Conservation (phyloP, 2,888 invertebrate genomes). For the Drosophila dives region DNA sequence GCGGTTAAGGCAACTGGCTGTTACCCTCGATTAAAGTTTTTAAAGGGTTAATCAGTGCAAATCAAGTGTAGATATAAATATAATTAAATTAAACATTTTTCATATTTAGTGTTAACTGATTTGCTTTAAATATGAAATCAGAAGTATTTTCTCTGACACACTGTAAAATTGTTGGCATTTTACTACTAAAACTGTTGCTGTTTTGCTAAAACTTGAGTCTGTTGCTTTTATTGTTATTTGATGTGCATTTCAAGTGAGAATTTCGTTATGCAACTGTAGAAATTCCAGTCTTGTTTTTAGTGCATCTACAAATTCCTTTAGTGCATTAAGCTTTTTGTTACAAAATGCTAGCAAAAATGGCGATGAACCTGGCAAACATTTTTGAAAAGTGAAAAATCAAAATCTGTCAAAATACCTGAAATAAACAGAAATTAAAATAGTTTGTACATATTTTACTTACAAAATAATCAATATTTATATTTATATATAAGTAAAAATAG, state of each 20-base stretch:
- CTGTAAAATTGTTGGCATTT: background rate
- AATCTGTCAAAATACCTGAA: slow-evolving; percentile 23
- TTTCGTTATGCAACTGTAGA: slow-evolving; percentile 28
- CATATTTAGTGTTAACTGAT: background rate
- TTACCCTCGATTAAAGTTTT: slow-evolving; percentile 1
- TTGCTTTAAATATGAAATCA: background rate
- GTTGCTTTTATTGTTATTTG: slow-evolving; percentile 3
- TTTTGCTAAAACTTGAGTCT: background rate
- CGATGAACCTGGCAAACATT: slow-evolving; percentile 17
- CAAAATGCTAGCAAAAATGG: background rate
- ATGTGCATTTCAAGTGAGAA: slow-evolving; percentile 38
- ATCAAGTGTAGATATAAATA: background rate
- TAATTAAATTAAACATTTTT: background rate
- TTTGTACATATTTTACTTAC: background rate
- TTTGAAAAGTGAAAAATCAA: background rate
- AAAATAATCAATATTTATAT: background rate
- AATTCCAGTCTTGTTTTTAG: slow-evolving; percentile 31
- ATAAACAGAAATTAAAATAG: slow-evolving; percentile 2
- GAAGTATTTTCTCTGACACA: background rate
- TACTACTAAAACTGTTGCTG: background rate
- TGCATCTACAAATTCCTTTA: slow-evolving; percentile 29
- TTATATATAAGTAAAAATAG: background rate
- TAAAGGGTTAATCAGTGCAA: background rate
- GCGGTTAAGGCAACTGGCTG: slow-evolving; percentile 24
- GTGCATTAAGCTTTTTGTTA: slow-evolving; percentile 43